Conservation (phyloP, 2,797 vertebrate species). For the Channa striata region DNA sequence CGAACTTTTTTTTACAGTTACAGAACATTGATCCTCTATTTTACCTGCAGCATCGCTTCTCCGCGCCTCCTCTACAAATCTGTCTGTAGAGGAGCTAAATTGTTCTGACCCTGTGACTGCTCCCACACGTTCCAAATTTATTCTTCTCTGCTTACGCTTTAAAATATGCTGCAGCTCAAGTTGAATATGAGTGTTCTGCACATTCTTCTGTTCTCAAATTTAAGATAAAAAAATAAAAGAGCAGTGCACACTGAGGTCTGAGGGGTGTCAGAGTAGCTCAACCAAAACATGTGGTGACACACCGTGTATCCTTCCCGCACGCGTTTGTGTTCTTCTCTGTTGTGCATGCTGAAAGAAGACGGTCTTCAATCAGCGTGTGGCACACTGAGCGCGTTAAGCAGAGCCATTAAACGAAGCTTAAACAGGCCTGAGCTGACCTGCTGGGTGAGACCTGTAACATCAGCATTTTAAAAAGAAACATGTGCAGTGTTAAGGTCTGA, state of each 20-base stretch:
- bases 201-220: constrained; percentile 18
- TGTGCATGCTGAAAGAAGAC: background rate
- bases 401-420: constrained; percentile 31
- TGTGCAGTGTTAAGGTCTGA: constrained; percentile 1
- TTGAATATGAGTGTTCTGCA: constrained; percentile 6
- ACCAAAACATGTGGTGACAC: constrained; percentile 29
- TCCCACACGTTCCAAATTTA: background rate
- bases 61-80: background rate
- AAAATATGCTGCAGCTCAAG: background rate
- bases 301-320: background rate
- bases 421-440: constrained; percentile 32
- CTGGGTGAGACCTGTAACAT: constrained; percentile 27
- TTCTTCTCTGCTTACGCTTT: constrained; percentile 3
- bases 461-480: constrained; percentile 27
- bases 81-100: no score
- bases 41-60: no score
- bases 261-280: constrained; percentile 15
- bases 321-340: constrained; percentile 5
- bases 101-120: background rate
- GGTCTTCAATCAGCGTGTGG: background rate
- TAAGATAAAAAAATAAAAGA: constrained; percentile 10
- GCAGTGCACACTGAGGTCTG: constrained; percentile 14
- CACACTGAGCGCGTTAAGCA: background rate
- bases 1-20: background rate
- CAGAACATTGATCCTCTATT: no score